Conservation (phyloP, 2,797 vertebrate species). For the Prunella strophiata region DNA sequence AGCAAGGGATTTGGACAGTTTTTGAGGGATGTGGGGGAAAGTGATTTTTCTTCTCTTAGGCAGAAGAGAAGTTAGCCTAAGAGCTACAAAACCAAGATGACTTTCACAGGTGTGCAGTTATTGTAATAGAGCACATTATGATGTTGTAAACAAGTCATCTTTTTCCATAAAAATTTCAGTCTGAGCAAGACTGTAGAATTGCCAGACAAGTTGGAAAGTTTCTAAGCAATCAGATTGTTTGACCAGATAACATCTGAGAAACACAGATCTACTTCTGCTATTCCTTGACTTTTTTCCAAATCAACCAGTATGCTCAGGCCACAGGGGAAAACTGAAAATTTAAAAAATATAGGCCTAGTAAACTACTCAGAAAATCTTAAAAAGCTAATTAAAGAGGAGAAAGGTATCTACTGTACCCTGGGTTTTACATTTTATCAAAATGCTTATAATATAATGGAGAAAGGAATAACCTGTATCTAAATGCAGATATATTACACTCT, state of each 20-base stretch:
- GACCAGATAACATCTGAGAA: not conserved
- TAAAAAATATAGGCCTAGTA: not conserved
- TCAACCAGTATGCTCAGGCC: not conserved
- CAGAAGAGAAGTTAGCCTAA: not conserved
- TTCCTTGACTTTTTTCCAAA: not conserved
- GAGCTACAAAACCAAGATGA: not conserved
- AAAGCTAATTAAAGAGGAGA: not conserved
- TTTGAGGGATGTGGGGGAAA: not conserved
- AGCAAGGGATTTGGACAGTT: not conserved
- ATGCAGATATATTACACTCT: not conserved
- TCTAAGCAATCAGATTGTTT: not conserved
- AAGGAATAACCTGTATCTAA: not conserved
- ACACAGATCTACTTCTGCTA: not conserved
- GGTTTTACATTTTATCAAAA: not conserved
- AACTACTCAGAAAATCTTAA: not conserved
- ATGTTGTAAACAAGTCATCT: not conserved
- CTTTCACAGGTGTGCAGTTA: not conserved
- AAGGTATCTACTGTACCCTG: not conserved
- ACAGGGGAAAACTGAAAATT: not conserved
- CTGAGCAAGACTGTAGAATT: not conserved
- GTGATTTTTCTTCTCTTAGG: not conserved
- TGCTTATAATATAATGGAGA: not conserved
- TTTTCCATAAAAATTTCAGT: not conserved
- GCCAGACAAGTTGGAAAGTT: not conserved
- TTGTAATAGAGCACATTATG: not conserved